Conservation (phyloP, 1,140 invertebrate genomes). For the Periplaneta americana region DNA sequence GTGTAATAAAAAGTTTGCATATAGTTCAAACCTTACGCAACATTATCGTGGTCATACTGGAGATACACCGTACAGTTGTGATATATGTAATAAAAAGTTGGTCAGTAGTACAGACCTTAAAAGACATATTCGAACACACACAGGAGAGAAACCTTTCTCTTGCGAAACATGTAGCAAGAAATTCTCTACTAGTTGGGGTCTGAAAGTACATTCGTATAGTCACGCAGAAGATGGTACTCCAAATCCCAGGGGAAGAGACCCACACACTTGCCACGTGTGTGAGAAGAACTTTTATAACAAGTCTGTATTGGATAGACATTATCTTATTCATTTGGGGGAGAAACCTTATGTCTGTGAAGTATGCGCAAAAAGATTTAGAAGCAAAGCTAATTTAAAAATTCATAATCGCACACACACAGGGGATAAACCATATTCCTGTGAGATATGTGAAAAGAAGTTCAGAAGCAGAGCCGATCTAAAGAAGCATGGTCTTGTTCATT, state of each 20-base stretch:
- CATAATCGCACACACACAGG: constrained; percentile 27
- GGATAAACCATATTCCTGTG: constrained; percentile 30
- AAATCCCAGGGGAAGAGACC: too few relatives aligned
- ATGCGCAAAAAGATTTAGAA: too few relatives aligned
- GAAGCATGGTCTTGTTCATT: constrained; percentile 16
- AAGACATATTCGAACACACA: constrained; percentile 35
- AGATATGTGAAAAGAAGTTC: constrained; percentile 32
- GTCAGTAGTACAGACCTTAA: background rate
- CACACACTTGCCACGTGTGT: too few relatives aligned
- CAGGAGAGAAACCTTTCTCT: constrained; percentile 43
- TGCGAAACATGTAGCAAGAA: constrained; percentile 40
- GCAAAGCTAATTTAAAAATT: constrained; percentile 55
- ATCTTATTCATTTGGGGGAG: too few relatives aligned
- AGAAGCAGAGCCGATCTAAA: constrained; percentile 23
- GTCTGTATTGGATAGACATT: too few relatives aligned
- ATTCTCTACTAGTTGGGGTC: constrained; percentile 40
- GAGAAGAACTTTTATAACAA: too few relatives aligned
- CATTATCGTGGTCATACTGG: constrained; percentile 38
- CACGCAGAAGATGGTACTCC: too few relatives aligned
- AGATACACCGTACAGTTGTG: constrained; percentile 28
- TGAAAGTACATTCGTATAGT: too few relatives aligned
- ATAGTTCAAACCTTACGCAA: background rate
- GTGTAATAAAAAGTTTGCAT: constrained; percentile 39
- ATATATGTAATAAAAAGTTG: background rate
- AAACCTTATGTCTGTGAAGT: too few relatives aligned